phyloP scores from a whole-genome alignment of 1,140 invertebrate genomes.

The Neelides sp. region DNA sequence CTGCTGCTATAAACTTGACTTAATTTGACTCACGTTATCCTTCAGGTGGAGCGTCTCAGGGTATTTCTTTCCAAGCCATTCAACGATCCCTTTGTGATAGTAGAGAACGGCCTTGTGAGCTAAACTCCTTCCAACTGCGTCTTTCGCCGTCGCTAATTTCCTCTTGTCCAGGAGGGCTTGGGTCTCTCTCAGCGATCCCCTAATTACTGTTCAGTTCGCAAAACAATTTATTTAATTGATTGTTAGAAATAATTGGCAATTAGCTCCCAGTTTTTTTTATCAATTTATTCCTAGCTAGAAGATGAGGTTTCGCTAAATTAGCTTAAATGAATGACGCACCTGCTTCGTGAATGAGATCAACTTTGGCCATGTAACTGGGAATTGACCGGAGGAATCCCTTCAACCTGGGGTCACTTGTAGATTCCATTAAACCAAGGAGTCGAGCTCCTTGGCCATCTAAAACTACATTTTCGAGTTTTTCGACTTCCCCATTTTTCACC shows the following conservation, averaged over 20 bases:
- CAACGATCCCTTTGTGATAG: conserved; percentile 55
- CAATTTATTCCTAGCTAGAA: too few relatives aligned
- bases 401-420: conserved; percentile 22
- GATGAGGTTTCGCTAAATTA: too few relatives aligned
- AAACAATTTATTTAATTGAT: too few relatives aligned
- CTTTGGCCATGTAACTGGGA: conserved; percentile 51
- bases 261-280: too few relatives aligned
- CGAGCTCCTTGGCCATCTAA: conserved; percentile 50
- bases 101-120: conserved; percentile 67
- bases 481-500: conserved; percentile 47
- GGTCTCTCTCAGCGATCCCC: conserved; percentile 50
- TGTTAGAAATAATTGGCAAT: too few relatives aligned
- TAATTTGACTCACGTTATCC: conserved; percentile 52
- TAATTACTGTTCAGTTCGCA: conserved; percentile 21
- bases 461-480: conserved; percentile 61
- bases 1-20: too few relatives aligned
- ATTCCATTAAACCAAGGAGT: conserved; percentile 42
- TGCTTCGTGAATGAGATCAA: conserved; percentile 50
- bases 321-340: conserved; percentile 37
- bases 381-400: conserved; percentile 49
- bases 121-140: conserved; percentile 57
- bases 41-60: conserved; percentile 56
- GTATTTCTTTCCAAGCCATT: conserved; percentile 60
- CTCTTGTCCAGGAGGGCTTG: conserved; percentile 48
- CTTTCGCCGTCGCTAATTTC: conserved; percentile 53